Evolutionary conservation across 2,888 invertebrate species (phyloP).

Genomic region (Eristalis pertinax): DNA sequence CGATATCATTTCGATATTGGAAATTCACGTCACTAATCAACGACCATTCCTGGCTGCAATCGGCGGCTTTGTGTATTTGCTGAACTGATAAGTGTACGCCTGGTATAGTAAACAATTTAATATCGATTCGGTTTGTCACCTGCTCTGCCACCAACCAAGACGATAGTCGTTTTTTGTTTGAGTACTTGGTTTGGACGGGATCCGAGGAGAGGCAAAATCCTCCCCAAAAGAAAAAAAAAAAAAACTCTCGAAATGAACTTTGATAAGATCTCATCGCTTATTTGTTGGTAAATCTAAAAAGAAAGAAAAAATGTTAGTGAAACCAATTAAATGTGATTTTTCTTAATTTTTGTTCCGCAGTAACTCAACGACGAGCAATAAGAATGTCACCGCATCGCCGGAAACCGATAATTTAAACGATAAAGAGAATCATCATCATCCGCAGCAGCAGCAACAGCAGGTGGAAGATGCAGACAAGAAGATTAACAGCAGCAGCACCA

Average conservation of each 20-base stretch:
- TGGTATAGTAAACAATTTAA: constrained; percentile 41
- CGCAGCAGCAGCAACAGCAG: constrained; percentile 47
- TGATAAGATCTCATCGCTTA: constrained; percentile 58
- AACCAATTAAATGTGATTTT: not conserved
- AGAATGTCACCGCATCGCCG: constrained; percentile 61
- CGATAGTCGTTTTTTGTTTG: constrained; percentile 19
- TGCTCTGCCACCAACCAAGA: constrained; percentile 5
- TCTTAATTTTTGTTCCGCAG: constrained; percentile 24
- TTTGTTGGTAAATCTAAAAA: constrained; percentile 60
- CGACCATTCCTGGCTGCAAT: constrained; percentile 28
- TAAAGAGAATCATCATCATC: constrained; percentile 56
- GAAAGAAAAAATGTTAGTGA: constrained; percentile 12
- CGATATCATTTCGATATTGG: constrained; percentile 48
- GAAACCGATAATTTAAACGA: constrained; percentile 70
- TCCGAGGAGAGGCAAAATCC: not conserved
- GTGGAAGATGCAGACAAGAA: constrained; percentile 64
- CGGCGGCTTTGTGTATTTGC: constrained; percentile 28
- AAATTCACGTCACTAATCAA: constrained; percentile 51
- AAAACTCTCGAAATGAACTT: constrained; percentile 55
- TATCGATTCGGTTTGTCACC: constrained; percentile 58
- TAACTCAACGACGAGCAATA: constrained; percentile 60
- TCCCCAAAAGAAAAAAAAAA: not conserved
- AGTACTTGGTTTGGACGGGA: constrained; percentile 7
- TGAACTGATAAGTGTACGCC: constrained; percentile 31
- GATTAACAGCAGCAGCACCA: constrained; percentile 33